phyloP scores from a whole-genome alignment of 1,140 invertebrate species.

The Heterodera schachtii region DNA sequence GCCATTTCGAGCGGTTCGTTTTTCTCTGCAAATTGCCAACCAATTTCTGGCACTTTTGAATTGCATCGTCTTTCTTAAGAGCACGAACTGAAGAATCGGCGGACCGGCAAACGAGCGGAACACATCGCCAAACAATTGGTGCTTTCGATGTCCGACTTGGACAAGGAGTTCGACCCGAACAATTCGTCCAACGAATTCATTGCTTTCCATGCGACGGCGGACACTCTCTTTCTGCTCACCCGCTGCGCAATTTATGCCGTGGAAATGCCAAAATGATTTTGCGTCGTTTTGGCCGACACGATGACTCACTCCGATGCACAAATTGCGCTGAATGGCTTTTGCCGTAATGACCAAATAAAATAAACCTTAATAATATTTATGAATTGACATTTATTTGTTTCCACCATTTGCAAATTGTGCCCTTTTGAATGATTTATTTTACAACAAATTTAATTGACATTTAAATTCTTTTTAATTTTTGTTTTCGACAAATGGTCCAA shows the following conservation, averaged over 20 bases:
- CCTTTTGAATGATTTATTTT: too few species aligned
- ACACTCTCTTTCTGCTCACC: slow-evolving; percentile 33
- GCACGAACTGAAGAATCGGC: slow-evolving; percentile 33
- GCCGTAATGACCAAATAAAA: too few species aligned
- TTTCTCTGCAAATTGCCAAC: not conserved
- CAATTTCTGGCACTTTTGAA: not conserved
- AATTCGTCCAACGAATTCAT: slow-evolving; percentile 31
- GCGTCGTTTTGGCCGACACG: too few species aligned
- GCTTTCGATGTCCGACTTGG: slow-evolving; percentile 30
- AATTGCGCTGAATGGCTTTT: too few species aligned
- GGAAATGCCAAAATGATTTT: slow-evolving; percentile 9
- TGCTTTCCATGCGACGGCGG: slow-evolving; percentile 31
- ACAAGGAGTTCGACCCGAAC: slow-evolving; percentile 22
- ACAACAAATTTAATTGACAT: too few species aligned
- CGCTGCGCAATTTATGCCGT: slow-evolving; percentile 31
- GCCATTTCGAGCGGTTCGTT: slow-evolving; percentile 31
- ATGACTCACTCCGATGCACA: too few species aligned
- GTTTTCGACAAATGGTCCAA: too few species aligned
- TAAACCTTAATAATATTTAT: too few species aligned
- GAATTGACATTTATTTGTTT: too few species aligned
- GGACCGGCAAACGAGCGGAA: slow-evolving; percentile 23
- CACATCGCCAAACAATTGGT: slow-evolving; percentile 39
- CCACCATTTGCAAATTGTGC: too few species aligned
- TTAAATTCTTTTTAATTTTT: too few species aligned
- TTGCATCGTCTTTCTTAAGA: slow-evolving; percentile 23